Evolutionary conservation across 2,113 vertebrate genomes (phyloP).

Genomic region (Panurus biarmicus): DNA sequence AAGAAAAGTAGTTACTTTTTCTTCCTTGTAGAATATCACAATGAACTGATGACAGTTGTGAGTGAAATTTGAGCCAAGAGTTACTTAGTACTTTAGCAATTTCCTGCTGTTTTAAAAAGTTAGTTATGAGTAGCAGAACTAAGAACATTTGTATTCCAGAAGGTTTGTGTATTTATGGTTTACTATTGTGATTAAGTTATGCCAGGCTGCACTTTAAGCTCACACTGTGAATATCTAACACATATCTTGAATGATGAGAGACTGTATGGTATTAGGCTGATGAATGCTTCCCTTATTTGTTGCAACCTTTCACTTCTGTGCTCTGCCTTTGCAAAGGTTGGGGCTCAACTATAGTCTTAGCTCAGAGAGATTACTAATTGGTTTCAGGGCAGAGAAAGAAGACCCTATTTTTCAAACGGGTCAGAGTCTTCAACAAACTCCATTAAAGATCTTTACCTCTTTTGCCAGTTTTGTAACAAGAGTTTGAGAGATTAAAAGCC

Average conservation of each 20-base stretch:
- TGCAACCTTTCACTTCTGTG: background rate
- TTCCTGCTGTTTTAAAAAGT: background rate
- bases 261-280: background rate
- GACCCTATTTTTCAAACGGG: background rate
- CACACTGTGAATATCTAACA: background rate
- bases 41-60: background rate
- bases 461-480: background rate
- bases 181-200: background rate
- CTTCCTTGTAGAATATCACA: background rate
- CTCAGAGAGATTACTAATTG: background rate
- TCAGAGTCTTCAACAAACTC: background rate
- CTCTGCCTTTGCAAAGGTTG: background rate
- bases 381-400: background rate
- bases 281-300: accelerated
- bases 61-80: background rate
- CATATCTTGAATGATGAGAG: background rate
- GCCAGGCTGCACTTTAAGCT: background rate
- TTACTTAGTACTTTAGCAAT: background rate
- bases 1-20: background rate
- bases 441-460: background rate
- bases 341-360: background rate
- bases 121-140: background rate
- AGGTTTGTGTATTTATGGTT: background rate
- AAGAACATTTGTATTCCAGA: background rate
- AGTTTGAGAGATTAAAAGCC: background rate